Base-by-base conservation (phyloP, 2,888 invertebrate genomes). In the Stratiomys singularior region DNA sequence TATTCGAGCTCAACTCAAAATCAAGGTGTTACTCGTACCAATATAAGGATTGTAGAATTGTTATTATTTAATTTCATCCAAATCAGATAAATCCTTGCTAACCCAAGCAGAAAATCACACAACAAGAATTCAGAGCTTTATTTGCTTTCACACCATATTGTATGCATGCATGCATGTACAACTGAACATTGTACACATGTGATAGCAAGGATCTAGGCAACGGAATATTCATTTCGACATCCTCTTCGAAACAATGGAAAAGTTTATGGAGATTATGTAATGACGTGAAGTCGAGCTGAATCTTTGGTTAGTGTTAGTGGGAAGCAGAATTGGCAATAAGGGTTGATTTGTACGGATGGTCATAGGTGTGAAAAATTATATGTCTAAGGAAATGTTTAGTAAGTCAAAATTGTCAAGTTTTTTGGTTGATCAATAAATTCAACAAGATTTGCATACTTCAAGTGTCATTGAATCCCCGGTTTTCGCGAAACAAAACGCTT, bases 61-160 rank as follows among this genome's bases (percentile, higher is more conserved):
- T 76, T 76, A 76, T 76, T 63, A 76, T 76, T 76, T 64, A 76
- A 76, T 76, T 76, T 76, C 63, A 28, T 11, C 44, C 18, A 11
- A 63, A 46, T 30, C 18, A 21, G 25, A 76, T 76, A 76, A 76
- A 76, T 76, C 58, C 56, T 23, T 3, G 13, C 25, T 52, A 23
- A 47, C 18, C 72, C 13, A 64, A 64, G 18, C 64, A 30, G 27
- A 64, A 64, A 64, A 64, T 30, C 64, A 30, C 30, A 15, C 30
- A 30, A 30, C 64, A 11, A 64, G 28, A 2, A 30, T 64, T 27
- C 21, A 60, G 21, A 60, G 60, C 1, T 25, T 60, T 60, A 21
- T 60, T 60, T 25, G 25, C 60, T 18, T 11, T 15, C 18, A 4
- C 52, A 18, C 15, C 18, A 52, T 52, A 52, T 18, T 18, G 4